A percentile compares a stretch with the other conserved stretches of the same genome.
Evolutionary conservation across 2,888 invertebrate genomes (phyloP).

Genomic region (Eristalis pertinax): DNA sequence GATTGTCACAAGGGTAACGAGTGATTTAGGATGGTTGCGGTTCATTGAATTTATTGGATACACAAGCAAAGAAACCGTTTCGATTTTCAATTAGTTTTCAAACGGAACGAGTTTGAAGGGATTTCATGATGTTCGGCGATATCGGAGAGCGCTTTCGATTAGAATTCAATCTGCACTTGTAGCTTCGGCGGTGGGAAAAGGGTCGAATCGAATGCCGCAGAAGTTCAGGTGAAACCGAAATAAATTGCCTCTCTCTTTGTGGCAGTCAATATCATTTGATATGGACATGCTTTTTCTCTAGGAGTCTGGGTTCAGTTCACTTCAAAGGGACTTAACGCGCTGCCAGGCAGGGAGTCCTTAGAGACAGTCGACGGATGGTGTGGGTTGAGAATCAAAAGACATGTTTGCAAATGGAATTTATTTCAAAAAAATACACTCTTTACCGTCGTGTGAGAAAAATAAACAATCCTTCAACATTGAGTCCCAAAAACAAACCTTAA

Average conservation of each 20-base stretch:
- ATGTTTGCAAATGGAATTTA: too few species aligned
- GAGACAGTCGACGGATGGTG: too few species aligned
- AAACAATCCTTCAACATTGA: too few species aligned
- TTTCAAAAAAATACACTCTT: too few species aligned
- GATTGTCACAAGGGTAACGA: slow-evolving; percentile 14
- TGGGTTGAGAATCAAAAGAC: too few species aligned
- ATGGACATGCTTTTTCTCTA: background rate
- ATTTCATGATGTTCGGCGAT: background rate
- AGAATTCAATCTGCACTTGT: slow-evolving; percentile 25
- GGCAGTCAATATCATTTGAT: background rate
- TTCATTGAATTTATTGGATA: slow-evolving; percentile 26
- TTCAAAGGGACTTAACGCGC: background rate
- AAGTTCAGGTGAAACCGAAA: background rate
- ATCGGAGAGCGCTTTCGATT: slow-evolving; percentile 14
- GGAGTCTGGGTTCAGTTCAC: background rate
- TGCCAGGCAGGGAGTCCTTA: background rate
- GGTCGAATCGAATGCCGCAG: background rate
- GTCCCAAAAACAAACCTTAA: too few species aligned
- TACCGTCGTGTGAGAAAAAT: too few species aligned
- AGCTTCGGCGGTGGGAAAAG: background rate
- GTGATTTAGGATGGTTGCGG: slow-evolving; percentile 34
- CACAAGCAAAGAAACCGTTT: slow-evolving; percentile 9
- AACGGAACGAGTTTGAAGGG: background rate
- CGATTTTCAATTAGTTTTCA: slow-evolving; percentile 24
- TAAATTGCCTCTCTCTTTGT: background rate